Evolutionary conservation across 2,797 vertebrate genomes (phyloP), one percentile per base, ranked within the genome.

Genomic region (Hozukius guyotensis): DNA sequence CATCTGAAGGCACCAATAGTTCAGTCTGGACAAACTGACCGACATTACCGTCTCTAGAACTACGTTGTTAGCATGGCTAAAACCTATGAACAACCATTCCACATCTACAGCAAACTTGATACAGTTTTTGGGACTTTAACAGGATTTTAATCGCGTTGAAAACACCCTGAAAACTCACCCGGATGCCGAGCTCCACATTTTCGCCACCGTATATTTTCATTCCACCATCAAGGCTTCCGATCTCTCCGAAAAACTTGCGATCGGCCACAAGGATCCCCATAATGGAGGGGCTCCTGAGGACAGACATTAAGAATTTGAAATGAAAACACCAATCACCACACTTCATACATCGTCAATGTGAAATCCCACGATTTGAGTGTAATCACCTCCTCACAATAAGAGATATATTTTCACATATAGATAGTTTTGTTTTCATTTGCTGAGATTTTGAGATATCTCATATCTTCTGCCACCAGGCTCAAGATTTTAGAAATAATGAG

Each of bases 161-260:
- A 24, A 46, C 52, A n/a, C 34, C 5, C 4, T 16, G 11, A 32
- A 31, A 16, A 57, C 83, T 88, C 80, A 97, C 96, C 86, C 96
- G 92, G 57, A 97, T 86, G 32, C 96, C 95, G 0, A 97, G 94
- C 75, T 97, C 96, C 57, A 97, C 96, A 3, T 97, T 97, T 91
- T 97, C 96, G 24, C 96, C 96, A n/a, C 97, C 96, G 0, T 96
- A 97, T 78, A 96, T 93, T 72, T 95, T 93, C 96, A 97, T 97
- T 63, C 96, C 96, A 9, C 87, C 81, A 6, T 97, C 96, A 20
- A 97, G 91, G 60, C 87, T 91, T 53, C 96, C 96, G 0, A 96
- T 97, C 84, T 97, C 95, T 66, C 90, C 94, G 53, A 97, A 92
- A 69, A 97, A 97, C 31, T 85, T 89, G 42, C 96, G 94, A 66